Base-by-base conservation (phyloP, 2,888 invertebrate species). In the Eilema griseolum region DNA sequence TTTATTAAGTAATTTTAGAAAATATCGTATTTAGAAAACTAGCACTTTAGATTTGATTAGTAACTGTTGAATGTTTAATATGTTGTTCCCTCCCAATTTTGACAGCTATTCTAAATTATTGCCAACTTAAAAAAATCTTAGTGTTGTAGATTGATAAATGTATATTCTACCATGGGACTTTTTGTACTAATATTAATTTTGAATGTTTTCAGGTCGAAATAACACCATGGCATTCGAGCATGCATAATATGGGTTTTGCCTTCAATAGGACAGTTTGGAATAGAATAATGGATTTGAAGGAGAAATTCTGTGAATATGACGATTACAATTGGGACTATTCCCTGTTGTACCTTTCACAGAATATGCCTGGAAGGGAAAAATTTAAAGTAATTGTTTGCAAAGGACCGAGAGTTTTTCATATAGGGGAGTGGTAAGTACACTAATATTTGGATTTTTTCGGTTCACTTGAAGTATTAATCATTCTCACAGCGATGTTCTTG, bases 321-420 rank as follows among this genome's bases (percentile, higher is more conserved):
- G 99, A 99, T 88, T 99, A 99, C 92, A 99, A 99, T 90, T 99
- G 99, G 99, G 99, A 99, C 87, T 99, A 99, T 98, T 99, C 99
- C 0, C 93, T 99, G 78, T 97, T 99, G 78, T 98, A 98, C 89
- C 96, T 99, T 67, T 98, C 98, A 0, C 98, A 98, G 91, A 97
- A 98, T 82, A 97, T 98, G 85, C 95, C 98, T 72, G 96, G 96
- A 0, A 85, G 92, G 60, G 96, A 96, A 31, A 98, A 98, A 83
- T 96, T 99, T 75, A 97, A 97, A 81, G 98, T 99, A 1, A 97
- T 99, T 95, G 97, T 99, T 81, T 97, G 98, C 86, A 97, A 98
- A 85, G 98, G 99, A 0, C 99, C 99, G 0, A 94, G 99, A 73
- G 99, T 99, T 72, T 99, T 99, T 94, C 99, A 99, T 94, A 99